A percentile compares a stretch with the other conserved stretches of the same genome.
Evolutionary conservation across 1,140 invertebrate species (phyloP).

Genomic region (Pantala flavescens): DNA sequence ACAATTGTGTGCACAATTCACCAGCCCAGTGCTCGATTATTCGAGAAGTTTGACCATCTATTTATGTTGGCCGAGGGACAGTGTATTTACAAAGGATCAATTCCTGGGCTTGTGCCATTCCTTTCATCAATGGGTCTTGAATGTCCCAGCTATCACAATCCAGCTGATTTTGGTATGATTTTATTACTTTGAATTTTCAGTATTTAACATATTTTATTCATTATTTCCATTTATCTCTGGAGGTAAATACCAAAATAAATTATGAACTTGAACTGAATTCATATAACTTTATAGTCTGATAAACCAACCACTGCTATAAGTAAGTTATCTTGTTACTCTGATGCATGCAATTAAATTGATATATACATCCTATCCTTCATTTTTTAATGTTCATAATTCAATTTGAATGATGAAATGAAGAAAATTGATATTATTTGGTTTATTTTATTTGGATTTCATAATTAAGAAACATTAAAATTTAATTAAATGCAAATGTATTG

Average conservation of each 20-base stretch:
- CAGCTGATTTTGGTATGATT: constrained; percentile 79
- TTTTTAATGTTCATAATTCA: too few species aligned
- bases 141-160: constrained; percentile 91
- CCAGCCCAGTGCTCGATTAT: constrained; percentile 87
- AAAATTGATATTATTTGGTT: too few species aligned
- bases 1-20: constrained; percentile 94
- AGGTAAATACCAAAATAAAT: not conserved
- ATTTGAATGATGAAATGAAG: too few species aligned
- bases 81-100: constrained; percentile 80
- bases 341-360: too few species aligned
- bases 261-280: not conserved
- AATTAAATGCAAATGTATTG: too few species aligned
- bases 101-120: constrained; percentile 74
- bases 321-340: too few species aligned
- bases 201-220: constrained; percentile 6
- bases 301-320: too few species aligned
- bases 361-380: too few species aligned
- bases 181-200: constrained; percentile 16
- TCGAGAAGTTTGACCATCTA: constrained; percentile 92
- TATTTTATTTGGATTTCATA: too few species aligned
- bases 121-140: constrained; percentile 67
- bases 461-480: too few species aligned
- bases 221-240: not conserved
- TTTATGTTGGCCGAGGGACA: constrained; percentile 84
- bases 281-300: too few species aligned